Percentiles rank a stretch among this genome's conserved stretches.
phyloP scores from a whole-genome alignment of 2,888 invertebrate species.

The Branchinecta sandiegonensis region DNA sequence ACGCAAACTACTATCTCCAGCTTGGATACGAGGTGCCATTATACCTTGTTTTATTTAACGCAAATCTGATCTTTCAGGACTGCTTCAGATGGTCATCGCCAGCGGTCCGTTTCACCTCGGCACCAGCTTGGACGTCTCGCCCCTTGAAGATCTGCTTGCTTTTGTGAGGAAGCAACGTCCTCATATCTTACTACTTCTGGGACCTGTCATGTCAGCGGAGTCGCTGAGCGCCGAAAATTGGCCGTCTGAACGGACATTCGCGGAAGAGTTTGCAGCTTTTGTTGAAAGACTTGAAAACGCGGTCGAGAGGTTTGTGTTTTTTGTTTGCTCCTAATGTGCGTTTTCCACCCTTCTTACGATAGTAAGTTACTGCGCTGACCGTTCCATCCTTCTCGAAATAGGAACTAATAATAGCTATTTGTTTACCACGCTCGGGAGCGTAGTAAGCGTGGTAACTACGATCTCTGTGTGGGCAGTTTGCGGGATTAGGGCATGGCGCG shows the following conservation, averaged over 20 bases:
- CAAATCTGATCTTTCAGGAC: conserved; percentile 33
- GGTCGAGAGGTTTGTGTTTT: conserved; percentile 16
- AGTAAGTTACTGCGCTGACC: too few relatives aligned
- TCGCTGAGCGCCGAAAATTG: conserved; percentile 48
- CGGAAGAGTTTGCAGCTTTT: conserved; percentile 47
- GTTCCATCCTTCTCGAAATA: too few relatives aligned
- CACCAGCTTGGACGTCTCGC: conserved; percentile 62
- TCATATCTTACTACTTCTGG: conserved; percentile 62
- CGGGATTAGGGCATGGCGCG: too few relatives aligned
- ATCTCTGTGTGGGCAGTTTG: too few relatives aligned
- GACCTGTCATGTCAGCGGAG: conserved; percentile 64
- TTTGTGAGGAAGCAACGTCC: conserved; percentile 53
- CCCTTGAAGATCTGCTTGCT: conserved; percentile 57
- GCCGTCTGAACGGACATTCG: conserved; percentile 45
- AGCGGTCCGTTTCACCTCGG: conserved; percentile 69
- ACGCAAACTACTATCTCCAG: too few relatives aligned
- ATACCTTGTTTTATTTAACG: too few relatives aligned
- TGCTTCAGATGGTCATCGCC: conserved; percentile 53
- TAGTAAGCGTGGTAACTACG: too few relatives aligned
- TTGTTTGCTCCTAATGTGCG: conserved; percentile 17
- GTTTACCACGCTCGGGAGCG: too few relatives aligned
- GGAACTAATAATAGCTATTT: too few relatives aligned
- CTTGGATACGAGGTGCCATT: too few relatives aligned
- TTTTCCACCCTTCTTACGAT: neutral
- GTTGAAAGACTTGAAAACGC: too few relatives aligned